Evolutionary conservation across 2,113 vertebrate genomes (phyloP).

Genomic region (Rana temporaria): DNA sequence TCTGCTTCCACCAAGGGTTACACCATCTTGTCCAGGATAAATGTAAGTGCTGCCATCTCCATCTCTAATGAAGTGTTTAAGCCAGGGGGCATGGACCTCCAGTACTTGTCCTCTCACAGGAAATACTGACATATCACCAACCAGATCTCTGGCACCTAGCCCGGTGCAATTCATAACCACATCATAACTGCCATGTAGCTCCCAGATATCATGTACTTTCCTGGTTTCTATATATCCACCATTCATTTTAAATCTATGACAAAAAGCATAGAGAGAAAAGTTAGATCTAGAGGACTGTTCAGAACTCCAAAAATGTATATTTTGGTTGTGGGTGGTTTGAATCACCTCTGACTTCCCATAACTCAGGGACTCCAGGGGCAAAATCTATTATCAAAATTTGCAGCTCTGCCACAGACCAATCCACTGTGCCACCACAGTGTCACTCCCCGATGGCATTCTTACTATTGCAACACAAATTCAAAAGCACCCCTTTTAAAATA

Average conservation of each 20-base stretch:
- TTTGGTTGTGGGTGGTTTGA: too few species aligned
- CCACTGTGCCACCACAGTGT: too few species aligned
- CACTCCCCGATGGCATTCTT: too few species aligned
- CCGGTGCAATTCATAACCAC: constrained; percentile 88
- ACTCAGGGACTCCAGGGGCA: too few species aligned
- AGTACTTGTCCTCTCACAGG: constrained; percentile 88
- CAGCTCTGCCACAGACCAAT: too few species aligned
- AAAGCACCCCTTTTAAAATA: too few species aligned
- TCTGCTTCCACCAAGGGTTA: constrained; percentile 85
- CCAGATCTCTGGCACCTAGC: constrained; percentile 79
- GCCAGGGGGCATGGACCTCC: constrained; percentile 86
- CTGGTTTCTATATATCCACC: constrained; percentile 73
- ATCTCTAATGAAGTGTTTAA: constrained; percentile 87
- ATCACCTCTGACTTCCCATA: too few species aligned
- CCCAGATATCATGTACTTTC: constrained; percentile 78
- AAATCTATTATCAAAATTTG: too few species aligned
- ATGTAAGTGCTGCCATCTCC: constrained; percentile 82
- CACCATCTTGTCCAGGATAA: constrained; percentile 79
- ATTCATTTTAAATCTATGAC: constrained; percentile 74
- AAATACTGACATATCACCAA: constrained; percentile 72
- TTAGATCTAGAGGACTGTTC: background rate
- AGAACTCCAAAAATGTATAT: too few species aligned
- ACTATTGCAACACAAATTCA: too few species aligned
- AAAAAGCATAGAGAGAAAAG: background rate
- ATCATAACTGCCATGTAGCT: constrained; percentile 76